Evolutionary conservation across 2,888 invertebrate species (phyloP).

Genomic region (Brenthis daphne): DNA sequence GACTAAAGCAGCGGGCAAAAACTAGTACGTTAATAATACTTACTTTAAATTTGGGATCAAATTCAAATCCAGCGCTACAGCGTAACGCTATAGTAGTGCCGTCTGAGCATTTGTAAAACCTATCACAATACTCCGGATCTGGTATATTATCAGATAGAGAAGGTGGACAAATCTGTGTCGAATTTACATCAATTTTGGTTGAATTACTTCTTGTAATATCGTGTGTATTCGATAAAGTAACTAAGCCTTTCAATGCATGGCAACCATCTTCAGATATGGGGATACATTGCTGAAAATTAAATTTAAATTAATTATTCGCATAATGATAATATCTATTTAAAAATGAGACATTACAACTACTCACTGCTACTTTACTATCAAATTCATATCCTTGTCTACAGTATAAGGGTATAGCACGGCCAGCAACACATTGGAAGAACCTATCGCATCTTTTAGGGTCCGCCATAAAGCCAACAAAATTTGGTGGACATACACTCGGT

Average conservation of each 20-base stretch:
- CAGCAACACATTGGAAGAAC: conserved; percentile 48
- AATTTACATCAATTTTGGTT: background rate
- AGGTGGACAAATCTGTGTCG: conserved; percentile 6
- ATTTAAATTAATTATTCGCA: background rate
- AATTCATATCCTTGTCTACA: conserved; percentile 46
- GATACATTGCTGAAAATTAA: conserved; percentile 12
- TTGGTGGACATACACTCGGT: conserved; percentile 46
- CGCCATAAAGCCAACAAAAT: conserved; percentile 45
- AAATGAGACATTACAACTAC: conserved; percentile 9
- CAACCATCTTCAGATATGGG: conserved; percentile 13
- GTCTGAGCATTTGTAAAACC: conserved; percentile 52
- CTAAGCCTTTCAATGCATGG: background rate
- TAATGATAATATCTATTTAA: background rate
- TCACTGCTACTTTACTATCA: conserved; percentile 42
- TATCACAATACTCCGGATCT: conserved; percentile 50
- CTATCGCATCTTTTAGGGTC: conserved; percentile 46
- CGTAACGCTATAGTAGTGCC: conserved; percentile 46
- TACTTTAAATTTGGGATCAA: conserved; percentile 43
- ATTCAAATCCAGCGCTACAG: conserved; percentile 52
- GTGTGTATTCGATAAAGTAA: too few species aligned
- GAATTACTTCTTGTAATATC: background rate
- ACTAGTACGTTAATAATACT: conserved; percentile 27
- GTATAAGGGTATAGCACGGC: conserved; percentile 39
- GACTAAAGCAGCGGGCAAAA: too few species aligned
- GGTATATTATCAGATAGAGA: conserved; percentile 48